Evolutionary conservation across 2,113 vertebrate species (phyloP).

Genomic region (Osmerus mordax): DNA sequence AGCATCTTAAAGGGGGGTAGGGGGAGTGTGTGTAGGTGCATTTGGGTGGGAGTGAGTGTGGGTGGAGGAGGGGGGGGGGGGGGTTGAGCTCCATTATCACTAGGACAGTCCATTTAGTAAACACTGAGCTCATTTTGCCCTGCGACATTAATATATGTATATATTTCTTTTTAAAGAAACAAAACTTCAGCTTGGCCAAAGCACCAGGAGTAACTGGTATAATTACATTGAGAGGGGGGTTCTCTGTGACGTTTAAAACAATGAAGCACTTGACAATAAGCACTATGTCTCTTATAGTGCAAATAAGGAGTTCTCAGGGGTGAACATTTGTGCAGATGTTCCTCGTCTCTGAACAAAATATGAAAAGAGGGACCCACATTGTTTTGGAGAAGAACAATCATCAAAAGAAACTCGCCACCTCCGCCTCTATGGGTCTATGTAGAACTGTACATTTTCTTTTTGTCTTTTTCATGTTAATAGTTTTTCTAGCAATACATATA

Average conservation of each 20-base stretch:
- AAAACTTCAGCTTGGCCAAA: constrained; percentile 15
- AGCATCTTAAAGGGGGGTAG: no score
- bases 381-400: constrained; percentile 54
- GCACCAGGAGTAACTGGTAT: constrained; percentile 28
- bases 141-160: constrained; percentile 51
- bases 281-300: constrained; percentile 53
- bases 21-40: no score
- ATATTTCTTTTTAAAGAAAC: constrained; percentile 26
- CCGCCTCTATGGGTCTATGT: constrained; percentile 53
- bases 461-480: constrained; percentile 55
- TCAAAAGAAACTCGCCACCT: constrained; percentile 56
- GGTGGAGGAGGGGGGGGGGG: constrained; percentile 12
- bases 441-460: constrained; percentile 58
- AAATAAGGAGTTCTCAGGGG: constrained; percentile 51
- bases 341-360: constrained; percentile 47
- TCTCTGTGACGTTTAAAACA: constrained; percentile 47
- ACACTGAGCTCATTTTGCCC: constrained; percentile 34
- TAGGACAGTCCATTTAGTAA: constrained; percentile 27
- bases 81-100: not conserved
- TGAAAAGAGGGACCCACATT: constrained; percentile 52
- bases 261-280: constrained; percentile 40
- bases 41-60: not conserved
- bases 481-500: constrained; percentile 64
- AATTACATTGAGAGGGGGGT: constrained; percentile 28
- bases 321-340: constrained; percentile 58